phyloP scores from a whole-genome alignment of 2,888 invertebrate species.

The Villa cingulata region DNA sequence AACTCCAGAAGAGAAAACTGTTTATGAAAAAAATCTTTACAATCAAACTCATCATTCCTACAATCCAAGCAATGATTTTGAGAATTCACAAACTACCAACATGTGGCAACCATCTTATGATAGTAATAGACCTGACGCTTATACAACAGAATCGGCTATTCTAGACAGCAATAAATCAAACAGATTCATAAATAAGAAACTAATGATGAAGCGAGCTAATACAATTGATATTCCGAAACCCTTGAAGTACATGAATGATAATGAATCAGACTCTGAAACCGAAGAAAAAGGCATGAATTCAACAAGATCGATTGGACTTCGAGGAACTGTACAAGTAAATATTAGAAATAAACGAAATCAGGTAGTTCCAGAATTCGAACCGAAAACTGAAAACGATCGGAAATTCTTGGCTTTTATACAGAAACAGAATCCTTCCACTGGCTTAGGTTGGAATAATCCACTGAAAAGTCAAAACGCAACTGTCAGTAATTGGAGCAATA shows the following conservation, averaged over 20 bases:
- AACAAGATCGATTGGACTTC: slow-evolving; percentile 37
- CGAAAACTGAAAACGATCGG: slow-evolving; percentile 72
- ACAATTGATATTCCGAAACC: slow-evolving; percentile 78
- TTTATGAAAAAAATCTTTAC: slow-evolving; percentile 13
- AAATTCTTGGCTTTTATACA: slow-evolving; percentile 74
- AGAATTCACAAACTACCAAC: background rate
- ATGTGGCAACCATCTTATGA: slow-evolving; percentile 3
- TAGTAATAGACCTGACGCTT: slow-evolving; percentile 14
- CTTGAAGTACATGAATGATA: slow-evolving; percentile 34
- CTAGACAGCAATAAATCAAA: background rate
- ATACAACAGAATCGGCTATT: slow-evolving; percentile 10
- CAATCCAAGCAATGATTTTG: background rate
- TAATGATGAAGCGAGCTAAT: slow-evolving; percentile 74
- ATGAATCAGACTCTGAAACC: slow-evolving; percentile 37
- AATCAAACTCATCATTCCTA: slow-evolving; percentile 12
- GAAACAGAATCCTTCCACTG: slow-evolving; percentile 48
- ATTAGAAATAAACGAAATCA: slow-evolving; percentile 34
- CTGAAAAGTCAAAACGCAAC: slow-evolving; percentile 25
- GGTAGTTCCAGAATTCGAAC: slow-evolving; percentile 53
- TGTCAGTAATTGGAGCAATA: slow-evolving; percentile 60
- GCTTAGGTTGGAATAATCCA: slow-evolving; percentile 29
- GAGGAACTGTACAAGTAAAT: slow-evolving; percentile 45
- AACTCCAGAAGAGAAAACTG: background rate
- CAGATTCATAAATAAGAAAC: slow-evolving; percentile 44
- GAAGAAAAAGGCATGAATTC: slow-evolving; percentile 28